Base-by-base conservation (phyloP, 2,888 invertebrate genomes). In the Eupithecia insigniata region DNA sequence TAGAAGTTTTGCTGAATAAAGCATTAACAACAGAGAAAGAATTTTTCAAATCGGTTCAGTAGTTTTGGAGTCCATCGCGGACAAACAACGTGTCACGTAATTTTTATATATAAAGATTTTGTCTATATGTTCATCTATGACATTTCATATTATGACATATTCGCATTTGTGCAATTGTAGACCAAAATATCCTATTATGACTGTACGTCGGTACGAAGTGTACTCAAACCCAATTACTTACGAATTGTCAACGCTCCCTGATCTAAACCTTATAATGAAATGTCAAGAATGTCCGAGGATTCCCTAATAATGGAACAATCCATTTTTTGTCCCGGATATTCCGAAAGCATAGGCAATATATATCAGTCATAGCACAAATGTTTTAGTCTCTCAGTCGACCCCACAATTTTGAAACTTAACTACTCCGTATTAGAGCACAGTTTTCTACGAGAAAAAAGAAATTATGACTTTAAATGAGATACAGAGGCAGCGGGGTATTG, bases 291-390 rank as follows among this genome's bases (percentile, higher is more conserved):
- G 83, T 83, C 82, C 78, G 32, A 70, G 76, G 76, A 71, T 76
- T 76, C 82, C 78, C 80, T 82, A 85, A 87, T 89, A 87, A 84
- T 84, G 73, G 78, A 82, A 84, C 83, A 87, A 89, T 90, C 83
- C 85, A 85, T 87, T 87, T 88, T 89, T 86, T 71, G 51, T 83
- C 79, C 85, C 84, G 78, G 80, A 83, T 66, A 28, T 26, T 46
- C 58, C 51, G 18, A 73, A 58, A 67, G n/a, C 58, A 68, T 65
- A 86, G 73, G 39, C 26, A 28, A 61, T 51, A 58, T 51, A 58
- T 39, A 66, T 51, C 55, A 71, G 65, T 65, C 18, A 28, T 36
- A 82, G 80, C 36, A 32, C 26, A 64, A 14, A 71, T 51, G 22
- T 58, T 64, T 36, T 14, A 66, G 58, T 55, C 30, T 60, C 51